These are phyloP conservation scores for Ligdia adustata DNA, from an alignment of 2,888 invertebrate genomes.

Conservation along the genomic window DNA sequence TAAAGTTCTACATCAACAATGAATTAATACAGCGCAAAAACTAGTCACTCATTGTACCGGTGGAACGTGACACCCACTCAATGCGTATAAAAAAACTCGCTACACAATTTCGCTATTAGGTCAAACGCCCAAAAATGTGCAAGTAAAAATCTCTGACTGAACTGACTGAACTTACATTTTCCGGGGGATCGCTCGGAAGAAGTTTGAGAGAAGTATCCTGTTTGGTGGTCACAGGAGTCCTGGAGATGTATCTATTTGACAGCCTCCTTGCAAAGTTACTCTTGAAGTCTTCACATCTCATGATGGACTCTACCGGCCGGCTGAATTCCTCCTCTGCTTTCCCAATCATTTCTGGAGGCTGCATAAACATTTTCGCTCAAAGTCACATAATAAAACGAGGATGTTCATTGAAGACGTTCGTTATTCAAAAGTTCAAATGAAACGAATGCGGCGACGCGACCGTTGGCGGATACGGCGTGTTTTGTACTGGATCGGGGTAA, in stretches of 20 bases:
- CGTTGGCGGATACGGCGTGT: constrained; percentile 38
- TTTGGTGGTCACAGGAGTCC: constrained; percentile 51
- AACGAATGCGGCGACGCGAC: constrained; percentile 41
- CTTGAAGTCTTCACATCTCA: constrained; percentile 78
- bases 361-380: constrained; percentile 59
- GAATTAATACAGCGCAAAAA: constrained; percentile 35
- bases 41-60: constrained; percentile 14
- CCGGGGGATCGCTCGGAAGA: constrained; percentile 44
- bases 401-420: constrained; percentile 46
- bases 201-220: constrained; percentile 57
- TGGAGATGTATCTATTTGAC: constrained; percentile 71
- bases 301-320: constrained; percentile 74
- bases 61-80: constrained; percentile 18
- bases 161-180: constrained; percentile 59
- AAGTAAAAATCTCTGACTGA: too few relatives aligned
- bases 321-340: constrained; percentile 63
- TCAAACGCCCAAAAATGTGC: too few relatives aligned
- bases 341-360: constrained; percentile 45
- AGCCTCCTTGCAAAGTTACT: constrained; percentile 77
- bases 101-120: constrained; percentile 2
- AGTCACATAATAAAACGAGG: constrained; percentile 45
- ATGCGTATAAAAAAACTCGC: constrained; percentile 2
- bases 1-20: constrained; percentile 21
- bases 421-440: constrained; percentile 41
- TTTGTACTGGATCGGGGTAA: constrained; percentile 34